Conservation (phyloP, 2,113 vertebrate species). For the Ptyas mucosa region DNA sequence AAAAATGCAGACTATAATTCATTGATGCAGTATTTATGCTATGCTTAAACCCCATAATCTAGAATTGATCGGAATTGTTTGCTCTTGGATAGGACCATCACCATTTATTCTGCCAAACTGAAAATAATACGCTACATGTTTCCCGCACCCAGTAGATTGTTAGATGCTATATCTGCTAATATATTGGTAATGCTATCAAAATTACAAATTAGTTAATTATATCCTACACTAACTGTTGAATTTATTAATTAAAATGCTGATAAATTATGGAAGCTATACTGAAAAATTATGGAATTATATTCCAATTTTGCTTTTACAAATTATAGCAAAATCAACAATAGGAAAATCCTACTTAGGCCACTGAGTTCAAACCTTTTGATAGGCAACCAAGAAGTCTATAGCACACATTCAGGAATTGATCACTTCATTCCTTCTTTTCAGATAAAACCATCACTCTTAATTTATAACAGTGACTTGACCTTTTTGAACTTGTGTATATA, state of each 20-base stretch:
- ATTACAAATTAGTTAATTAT: background rate
- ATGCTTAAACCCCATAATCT: background rate
- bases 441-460: background rate
- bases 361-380: background rate
- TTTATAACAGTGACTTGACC: background rate
- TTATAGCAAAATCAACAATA: background rate
- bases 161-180: background rate
- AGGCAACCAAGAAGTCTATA: background rate
- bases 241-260: background rate
- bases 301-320: background rate
- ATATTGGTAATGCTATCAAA: background rate
- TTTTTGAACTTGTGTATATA: background rate
- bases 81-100: background rate
- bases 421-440: background rate
- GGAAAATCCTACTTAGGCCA: background rate
- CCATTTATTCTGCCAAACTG: background rate
- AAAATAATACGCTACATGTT: background rate
- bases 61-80: background rate
- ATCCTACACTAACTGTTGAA: background rate
- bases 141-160: background rate
- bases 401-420: background rate
- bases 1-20: background rate
- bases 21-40: background rate
- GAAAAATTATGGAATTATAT: background rate
- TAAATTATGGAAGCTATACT: background rate